phyloP scores from a whole-genome alignment of 2,113 vertebrate species.

The Isurus oxyrinchus region DNA sequence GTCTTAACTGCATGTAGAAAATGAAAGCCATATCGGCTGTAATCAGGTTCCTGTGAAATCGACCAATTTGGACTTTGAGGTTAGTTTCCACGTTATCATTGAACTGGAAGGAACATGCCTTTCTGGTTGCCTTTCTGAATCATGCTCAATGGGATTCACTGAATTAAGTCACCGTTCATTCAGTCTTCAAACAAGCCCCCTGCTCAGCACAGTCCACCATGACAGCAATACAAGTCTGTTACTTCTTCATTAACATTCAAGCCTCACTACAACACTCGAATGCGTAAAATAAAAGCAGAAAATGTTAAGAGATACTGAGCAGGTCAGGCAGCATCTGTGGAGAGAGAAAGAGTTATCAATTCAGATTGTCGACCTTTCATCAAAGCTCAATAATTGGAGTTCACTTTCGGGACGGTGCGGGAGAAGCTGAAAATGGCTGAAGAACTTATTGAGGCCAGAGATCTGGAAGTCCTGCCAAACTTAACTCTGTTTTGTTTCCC shows the following conservation, averaged over 20 bases:
- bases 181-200: not conserved
- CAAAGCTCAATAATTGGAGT: too few species aligned
- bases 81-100: not conserved
- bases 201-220: not conserved
- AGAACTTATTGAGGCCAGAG: too few species aligned
- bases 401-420: too few species aligned
- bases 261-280: not conserved
- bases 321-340: not conserved
- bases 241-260: not conserved
- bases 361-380: too few species aligned
- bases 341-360: not conserved
- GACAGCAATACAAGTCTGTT: not conserved
- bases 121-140: not conserved
- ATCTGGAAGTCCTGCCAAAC: too few species aligned
- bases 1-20: not conserved
- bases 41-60: not conserved
- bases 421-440: too few species aligned
- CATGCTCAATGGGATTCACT: not conserved
- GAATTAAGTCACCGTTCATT: not conserved
- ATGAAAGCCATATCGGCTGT: not conserved
- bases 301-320: not conserved
- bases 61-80: not conserved
- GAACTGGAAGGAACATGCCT: not conserved
- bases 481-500: too few species aligned
- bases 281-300: not conserved